Evolutionary conservation across 2,797 vertebrate species (phyloP).

Genomic region (Bucorvus abyssinicus): DNA sequence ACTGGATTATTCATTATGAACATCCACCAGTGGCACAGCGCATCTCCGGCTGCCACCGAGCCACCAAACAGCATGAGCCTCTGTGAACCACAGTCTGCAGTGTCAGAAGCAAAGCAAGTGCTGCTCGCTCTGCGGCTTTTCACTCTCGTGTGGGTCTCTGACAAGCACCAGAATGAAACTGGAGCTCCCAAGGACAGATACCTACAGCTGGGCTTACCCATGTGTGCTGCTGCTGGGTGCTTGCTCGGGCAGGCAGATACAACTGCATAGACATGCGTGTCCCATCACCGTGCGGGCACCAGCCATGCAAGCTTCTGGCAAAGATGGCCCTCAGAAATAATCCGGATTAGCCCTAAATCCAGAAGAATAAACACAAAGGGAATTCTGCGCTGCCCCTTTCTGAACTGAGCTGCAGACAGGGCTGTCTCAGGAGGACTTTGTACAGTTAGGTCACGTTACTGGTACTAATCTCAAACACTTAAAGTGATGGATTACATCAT

Average conservation of each 20-base stretch:
- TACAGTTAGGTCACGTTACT: background rate
- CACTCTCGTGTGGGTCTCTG: background rate
- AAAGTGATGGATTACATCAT: background rate
- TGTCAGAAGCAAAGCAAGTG: background rate
- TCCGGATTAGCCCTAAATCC: background rate
- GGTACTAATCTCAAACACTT: background rate
- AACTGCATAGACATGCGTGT: accelerated
- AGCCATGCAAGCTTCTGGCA: background rate
- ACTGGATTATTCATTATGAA: slow-evolving; percentile 57
- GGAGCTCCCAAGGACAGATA: background rate
- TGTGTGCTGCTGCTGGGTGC: background rate
- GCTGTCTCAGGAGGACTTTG: background rate
- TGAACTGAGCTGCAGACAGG: background rate
- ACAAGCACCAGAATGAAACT: background rate
- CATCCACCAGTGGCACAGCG: slow-evolving; percentile 1
- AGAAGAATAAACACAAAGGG: background rate
- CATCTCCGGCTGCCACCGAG: slow-evolving; percentile 12
- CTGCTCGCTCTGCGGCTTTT: background rate
- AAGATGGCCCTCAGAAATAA: background rate
- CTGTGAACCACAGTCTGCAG: background rate
- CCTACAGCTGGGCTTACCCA: background rate
- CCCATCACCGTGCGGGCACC: background rate
- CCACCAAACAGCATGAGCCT: background rate
- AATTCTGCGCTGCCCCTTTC: background rate
- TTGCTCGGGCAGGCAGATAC: background rate